Evolutionary conservation across 37 sponge, comb jelly and placozoan species (phyloP).

Genomic region (Cladorhizidae sp.): DNA sequence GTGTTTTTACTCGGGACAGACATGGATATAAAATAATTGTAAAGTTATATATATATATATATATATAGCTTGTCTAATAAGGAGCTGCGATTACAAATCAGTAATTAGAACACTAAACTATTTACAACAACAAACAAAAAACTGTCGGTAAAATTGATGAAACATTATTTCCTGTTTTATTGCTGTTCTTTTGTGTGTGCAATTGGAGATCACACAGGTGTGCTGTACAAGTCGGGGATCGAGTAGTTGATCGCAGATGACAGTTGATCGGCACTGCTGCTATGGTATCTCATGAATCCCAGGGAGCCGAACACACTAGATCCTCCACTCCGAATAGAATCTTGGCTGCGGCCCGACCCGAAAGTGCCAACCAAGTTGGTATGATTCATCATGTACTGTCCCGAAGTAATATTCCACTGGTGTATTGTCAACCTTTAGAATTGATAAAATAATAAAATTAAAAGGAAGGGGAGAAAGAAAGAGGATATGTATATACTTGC

Average conservation of each 20-base stretch:
- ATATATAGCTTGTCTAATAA: too few relatives aligned
- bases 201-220: conserved; percentile 39
- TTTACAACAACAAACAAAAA: too few relatives aligned
- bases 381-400: conserved; percentile 41
- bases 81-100: too few relatives aligned
- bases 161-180: too few relatives aligned
- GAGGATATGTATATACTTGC: neutral
- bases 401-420: conserved; percentile 23
- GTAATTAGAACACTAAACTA: too few relatives aligned
- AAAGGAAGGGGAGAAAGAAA: neutral
- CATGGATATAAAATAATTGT: too few relatives aligned
- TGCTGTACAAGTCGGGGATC: conserved; percentile 43
- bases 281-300: conserved; percentile 16
- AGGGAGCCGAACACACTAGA: conserved; percentile 59
- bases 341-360: conserved; percentile 1
- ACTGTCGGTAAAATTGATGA: too few relatives aligned
- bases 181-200: too few relatives aligned
- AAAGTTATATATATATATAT: too few relatives aligned
- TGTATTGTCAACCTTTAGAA: conserved; percentile 30
- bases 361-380: neutral
- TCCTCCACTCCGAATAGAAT: conserved; percentile 29
- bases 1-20: too few relatives aligned
- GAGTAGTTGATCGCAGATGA: conserved; percentile 14
- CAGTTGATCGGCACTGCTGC: conserved; percentile 11
- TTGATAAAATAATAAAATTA: neutral